phyloP scores from a whole-genome alignment of 2,797 vertebrate species.

The Micromesistius poutassou region DNA sequence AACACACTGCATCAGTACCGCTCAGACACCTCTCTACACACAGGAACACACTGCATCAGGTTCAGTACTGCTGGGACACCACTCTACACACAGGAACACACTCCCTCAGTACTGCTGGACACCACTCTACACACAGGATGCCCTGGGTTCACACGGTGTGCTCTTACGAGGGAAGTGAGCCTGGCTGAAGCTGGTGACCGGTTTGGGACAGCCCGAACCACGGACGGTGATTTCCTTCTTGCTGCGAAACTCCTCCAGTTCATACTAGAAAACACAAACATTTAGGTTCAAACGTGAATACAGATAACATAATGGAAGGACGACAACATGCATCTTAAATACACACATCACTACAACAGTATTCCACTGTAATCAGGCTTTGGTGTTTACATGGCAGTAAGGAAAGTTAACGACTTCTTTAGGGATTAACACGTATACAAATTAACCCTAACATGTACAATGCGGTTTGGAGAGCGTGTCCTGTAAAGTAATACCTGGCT shows the following conservation, averaged over 20 bases:
- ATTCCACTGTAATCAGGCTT: too few relatives aligned
- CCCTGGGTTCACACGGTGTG: not conserved
- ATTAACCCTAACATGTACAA: not conserved
- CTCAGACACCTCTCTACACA: conserved; percentile 65
- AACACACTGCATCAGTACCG: too few relatives aligned
- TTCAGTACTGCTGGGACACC: not conserved
- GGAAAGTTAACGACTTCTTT: too few relatives aligned
- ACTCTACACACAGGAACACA: not conserved
- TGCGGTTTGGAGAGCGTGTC: not conserved
- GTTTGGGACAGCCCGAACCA: conserved; percentile 84
- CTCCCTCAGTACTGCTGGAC: not conserved
- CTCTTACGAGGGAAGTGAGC: conserved; percentile 89
- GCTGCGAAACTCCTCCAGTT: conserved; percentile 84
- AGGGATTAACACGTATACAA: too few relatives aligned
- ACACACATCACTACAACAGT: too few relatives aligned
- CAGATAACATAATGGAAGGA: not conserved
- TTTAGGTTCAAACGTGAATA: not conserved
- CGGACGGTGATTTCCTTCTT: conserved; percentile 92
- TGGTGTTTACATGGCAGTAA: too few relatives aligned
- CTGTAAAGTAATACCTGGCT: conserved; percentile 70
- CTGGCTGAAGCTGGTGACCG: conserved; percentile 84
- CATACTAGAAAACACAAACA: conserved; percentile 71
- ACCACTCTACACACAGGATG: not conserved
- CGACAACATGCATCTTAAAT: not conserved
- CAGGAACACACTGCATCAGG: too few relatives aligned